A percentile compares a stretch with the other conserved stretches of the same genome.
Conservation (phyloP, 53 echinoderm and acorn worm genomes). For the Echinometra lucunter region DNA sequence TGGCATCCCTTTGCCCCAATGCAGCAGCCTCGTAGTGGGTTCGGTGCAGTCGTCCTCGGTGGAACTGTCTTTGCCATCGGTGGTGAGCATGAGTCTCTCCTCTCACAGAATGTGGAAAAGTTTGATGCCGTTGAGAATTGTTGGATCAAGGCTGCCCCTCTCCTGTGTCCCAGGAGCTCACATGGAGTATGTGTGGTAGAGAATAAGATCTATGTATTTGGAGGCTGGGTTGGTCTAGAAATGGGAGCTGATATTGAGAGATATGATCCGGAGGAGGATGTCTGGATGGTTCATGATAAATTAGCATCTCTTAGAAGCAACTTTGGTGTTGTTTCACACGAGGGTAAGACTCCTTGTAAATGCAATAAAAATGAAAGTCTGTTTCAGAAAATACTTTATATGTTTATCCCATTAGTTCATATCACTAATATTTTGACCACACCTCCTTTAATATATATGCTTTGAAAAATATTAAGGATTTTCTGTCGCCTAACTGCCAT, state of each 20-base stretch:
- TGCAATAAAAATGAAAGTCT: too few species aligned
- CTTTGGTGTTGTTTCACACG: slow-evolving; percentile 81
- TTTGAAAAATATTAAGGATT: too few species aligned
- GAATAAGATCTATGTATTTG: slow-evolving; percentile 86
- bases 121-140: slow-evolving; percentile 81
- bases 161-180: slow-evolving; percentile 83
- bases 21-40: slow-evolving; percentile 86
- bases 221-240: slow-evolving; percentile 88
- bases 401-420: too few species aligned
- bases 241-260: slow-evolving; percentile 85
- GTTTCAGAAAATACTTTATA: too few species aligned
- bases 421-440: too few species aligned
- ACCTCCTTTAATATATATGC: too few species aligned
- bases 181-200: slow-evolving; percentile 87
- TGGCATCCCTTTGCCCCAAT: slow-evolving; percentile 83
- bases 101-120: slow-evolving; percentile 87
- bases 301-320: slow-evolving; percentile 80
- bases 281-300: slow-evolving; percentile 79
- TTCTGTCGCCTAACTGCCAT: too few species aligned
- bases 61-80: slow-evolving; percentile 92
- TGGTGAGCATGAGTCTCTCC: slow-evolving; percentile 90
- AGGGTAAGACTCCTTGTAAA: slow-evolving; percentile 78
- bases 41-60: slow-evolving; percentile 74
- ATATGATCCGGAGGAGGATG: slow-evolving; percentile 79
- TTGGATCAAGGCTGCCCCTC: slow-evolving; percentile 75